Base-by-base conservation (phyloP, 1,140 invertebrate species). In the Coelopa frigida region DNA sequence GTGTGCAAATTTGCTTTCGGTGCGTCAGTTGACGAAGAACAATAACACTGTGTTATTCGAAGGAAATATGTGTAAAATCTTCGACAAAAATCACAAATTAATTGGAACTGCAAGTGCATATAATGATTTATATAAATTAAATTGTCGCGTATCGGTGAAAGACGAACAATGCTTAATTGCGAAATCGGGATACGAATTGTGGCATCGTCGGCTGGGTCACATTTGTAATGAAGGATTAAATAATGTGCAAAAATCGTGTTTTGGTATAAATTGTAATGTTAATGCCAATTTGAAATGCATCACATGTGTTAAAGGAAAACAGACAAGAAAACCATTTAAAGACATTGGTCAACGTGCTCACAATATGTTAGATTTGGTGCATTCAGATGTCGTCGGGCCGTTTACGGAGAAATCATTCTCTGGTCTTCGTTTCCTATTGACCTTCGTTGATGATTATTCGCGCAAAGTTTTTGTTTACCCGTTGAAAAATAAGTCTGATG, bases 381-480 rank as follows among this genome's bases (percentile, higher is more conserved):
- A 73, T 46, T 61, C 63, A 0, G 73, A 74, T 51, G 41, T 74
- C 1, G 70, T 61, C 46, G 73, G 73, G 11, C 46, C 46, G 14
- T 26, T 47, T 22, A 27, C 18, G 26, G 45, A 46, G 5, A 44
- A 24, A 38, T 67, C 59, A 35, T 44, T 58, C 22, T 63, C 66
- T 24, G 49, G 49, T 10, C 46, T 55, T 6, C 51, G 43, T 27
- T 73, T 69, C 51, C 62, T 67, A 29, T 18, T 68, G 5, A 59
- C 70, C 0, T 53, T 71, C 24, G 55, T 63, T 14, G 66, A 72
- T 54, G 61, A 71, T 27, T 59, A 29, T 38, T 55, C 56, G 22
- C 37, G 55, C 40, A 61, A 59, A 37, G n/a, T 43, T 4, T 45
- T 45, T 37, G 21, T 26, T 32, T 20, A 23, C 42, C 27, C 29